phyloP scores from a whole-genome alignment of 1,140 invertebrate species.

The Aphelinus atriplicis region DNA sequence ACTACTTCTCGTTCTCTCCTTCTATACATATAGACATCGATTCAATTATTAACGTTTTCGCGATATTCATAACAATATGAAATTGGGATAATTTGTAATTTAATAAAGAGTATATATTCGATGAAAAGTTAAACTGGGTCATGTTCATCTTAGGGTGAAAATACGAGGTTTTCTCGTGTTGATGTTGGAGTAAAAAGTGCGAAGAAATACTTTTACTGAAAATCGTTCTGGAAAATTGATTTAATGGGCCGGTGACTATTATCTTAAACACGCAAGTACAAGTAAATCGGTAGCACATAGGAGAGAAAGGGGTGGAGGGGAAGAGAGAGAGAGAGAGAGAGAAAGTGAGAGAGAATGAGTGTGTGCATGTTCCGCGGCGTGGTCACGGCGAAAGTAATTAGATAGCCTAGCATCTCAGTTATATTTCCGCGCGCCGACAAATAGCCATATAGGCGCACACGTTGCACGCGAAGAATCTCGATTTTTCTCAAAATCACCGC shows the following conservation, averaged over 20 bases:
- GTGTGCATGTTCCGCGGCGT: constrained; percentile 51
- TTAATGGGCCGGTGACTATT: constrained; percentile 38
- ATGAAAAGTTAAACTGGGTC: constrained; percentile 43
- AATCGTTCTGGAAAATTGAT: constrained; percentile 20
- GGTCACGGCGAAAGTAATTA: constrained; percentile 57
- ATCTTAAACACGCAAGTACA: constrained; percentile 47
- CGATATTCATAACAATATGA: too few species aligned
- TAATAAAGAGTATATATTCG: constrained; percentile 16
- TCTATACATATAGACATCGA: too few species aligned
- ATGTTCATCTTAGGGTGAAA: constrained; percentile 13
- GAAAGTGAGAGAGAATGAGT: constrained; percentile 22
- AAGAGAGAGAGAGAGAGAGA: constrained; percentile 42
- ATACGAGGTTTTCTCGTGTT: background rate
- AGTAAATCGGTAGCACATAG: background rate
- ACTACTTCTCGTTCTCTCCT: too few species aligned
- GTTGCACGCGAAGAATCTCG: constrained; percentile 29
- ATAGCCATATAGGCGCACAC: background rate
- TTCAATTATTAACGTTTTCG: too few species aligned
- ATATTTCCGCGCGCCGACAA: constrained; percentile 27
- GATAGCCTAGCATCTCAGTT: background rate
- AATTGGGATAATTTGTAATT: constrained; percentile 3
- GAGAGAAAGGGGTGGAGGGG: background rate
- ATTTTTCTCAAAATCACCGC: constrained; percentile 9
- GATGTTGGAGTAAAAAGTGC: constrained; percentile 7
- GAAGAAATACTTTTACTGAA: constrained; percentile 18